Conservation (phyloP, 2,113 vertebrate genomes). For the Corydoras maculifer region DNA sequence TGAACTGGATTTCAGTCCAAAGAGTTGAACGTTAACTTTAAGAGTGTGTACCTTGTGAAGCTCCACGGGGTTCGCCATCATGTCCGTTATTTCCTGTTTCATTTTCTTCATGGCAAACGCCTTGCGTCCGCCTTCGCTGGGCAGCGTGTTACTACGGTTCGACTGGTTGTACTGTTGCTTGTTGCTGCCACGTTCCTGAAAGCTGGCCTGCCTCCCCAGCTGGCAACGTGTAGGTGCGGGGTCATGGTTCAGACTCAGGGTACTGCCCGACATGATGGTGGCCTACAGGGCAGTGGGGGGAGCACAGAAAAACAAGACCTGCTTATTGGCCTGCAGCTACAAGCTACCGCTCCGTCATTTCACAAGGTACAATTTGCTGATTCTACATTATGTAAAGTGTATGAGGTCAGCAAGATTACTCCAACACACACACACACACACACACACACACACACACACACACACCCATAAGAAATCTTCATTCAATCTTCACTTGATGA, state of each 20-base stretch:
- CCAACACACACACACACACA: background rate
- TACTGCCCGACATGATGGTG: conserved; percentile 98
- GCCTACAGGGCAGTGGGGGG: conserved; percentile 64
- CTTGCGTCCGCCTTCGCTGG: conserved; percentile 84
- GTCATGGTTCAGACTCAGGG: conserved; percentile 89
- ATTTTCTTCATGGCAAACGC: conserved; percentile 88
- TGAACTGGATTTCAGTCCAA: no score
- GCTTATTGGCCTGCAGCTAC: background rate
- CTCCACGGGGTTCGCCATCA: conserved; percentile 94
- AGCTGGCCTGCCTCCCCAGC: conserved; percentile 91
- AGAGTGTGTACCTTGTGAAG: conserved; percentile 83
- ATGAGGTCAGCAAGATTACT: background rate
- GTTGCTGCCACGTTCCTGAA: conserved; percentile 86
- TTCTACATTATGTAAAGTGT: conserved; percentile 1
- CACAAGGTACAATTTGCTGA: conserved; percentile 7
- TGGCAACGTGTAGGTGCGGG: conserved; percentile 74
- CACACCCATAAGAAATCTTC: conserved; percentile 6
- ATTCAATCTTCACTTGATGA: conserved; percentile 28
- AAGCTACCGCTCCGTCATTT: background rate
- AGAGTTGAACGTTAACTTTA: no score
- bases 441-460: background rate
- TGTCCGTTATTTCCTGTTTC: conserved; percentile 93
- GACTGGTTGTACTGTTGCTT: conserved; percentile 80
- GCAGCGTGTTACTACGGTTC: conserved; percentile 89
- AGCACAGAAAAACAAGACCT: conserved; percentile 11